These are phyloP conservation scores for Crepidodera aurea DNA, from an alignment of 2,888 invertebrate species.

Conservation along the genomic window DNA sequence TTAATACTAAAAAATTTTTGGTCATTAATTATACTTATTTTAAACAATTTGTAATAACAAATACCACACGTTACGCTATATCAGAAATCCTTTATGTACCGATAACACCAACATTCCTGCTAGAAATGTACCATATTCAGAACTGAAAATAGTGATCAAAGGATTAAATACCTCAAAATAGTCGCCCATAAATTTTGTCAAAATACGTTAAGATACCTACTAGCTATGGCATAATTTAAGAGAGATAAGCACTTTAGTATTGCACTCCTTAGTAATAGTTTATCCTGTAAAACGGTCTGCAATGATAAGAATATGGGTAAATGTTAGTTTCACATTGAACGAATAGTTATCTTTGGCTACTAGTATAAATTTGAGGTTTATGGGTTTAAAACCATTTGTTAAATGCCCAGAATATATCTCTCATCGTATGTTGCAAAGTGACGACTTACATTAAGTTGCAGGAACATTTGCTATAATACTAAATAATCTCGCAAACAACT, in stretches of 20 bases:
- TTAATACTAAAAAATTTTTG: too few relatives aligned
- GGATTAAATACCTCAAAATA: not conserved
- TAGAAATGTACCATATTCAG: too few relatives aligned
- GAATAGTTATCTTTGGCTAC: not conserved
- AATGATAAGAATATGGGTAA: constrained; percentile 1
- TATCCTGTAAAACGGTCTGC: not conserved
- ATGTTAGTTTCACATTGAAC: not conserved
- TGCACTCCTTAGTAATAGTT: constrained; percentile 1
- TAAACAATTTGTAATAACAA: too few relatives aligned
- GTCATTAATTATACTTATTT: too few relatives aligned
- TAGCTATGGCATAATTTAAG: not conserved
- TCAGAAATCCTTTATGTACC: too few relatives aligned
- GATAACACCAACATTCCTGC: too few relatives aligned
- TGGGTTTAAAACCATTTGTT: constrained; percentile 1
- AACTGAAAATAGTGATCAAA: too few relatives aligned
- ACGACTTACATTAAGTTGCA: too few relatives aligned
- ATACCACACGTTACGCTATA: too few relatives aligned
- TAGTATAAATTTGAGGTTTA: constrained; percentile 10
- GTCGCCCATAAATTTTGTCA: not conserved
- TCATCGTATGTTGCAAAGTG: not conserved
- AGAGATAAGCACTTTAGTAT: too few relatives aligned
- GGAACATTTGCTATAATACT: too few relatives aligned
- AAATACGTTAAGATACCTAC: not conserved
- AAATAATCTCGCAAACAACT: too few relatives aligned
- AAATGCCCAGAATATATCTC: not conserved